A percentile compares a stretch with the other conserved stretches of the same genome.
These are phyloP conservation scores for Bombus cullumanus DNA, from an alignment of 1,140 invertebrate genomes.

Conservation along the genomic window DNA sequence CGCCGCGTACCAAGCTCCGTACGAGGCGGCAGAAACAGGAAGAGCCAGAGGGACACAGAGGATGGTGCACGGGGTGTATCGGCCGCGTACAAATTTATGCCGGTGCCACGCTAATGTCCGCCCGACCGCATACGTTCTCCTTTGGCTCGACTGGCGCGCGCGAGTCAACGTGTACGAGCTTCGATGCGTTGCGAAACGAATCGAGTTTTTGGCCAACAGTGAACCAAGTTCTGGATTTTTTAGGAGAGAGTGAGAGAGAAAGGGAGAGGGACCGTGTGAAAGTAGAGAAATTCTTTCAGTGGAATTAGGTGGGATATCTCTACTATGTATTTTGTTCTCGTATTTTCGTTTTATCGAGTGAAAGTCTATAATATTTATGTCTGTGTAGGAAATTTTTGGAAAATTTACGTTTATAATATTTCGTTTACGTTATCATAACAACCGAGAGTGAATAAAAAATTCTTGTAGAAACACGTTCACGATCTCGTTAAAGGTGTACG, in stretches of 20 bases:
- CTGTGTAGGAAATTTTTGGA: background rate
- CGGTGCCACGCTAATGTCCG: conserved; percentile 73
- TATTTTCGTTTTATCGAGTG: background rate
- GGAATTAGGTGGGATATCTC: background rate
- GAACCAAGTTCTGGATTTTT: background rate
- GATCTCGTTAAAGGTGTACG: background rate
- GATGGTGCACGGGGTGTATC: conserved; percentile 61
- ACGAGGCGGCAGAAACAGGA: conserved; percentile 13
- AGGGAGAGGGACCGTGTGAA: background rate
- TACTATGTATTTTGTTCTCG: background rate
- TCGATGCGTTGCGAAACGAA: background rate
- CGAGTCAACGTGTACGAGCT: background rate
- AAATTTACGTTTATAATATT: background rate
- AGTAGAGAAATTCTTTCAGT: background rate
- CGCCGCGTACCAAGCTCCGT: background rate
- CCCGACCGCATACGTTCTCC: conserved; percentile 66
- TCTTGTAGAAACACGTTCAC: background rate
- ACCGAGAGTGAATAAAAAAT: background rate
- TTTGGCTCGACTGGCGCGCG: background rate
- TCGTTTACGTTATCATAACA: background rate
- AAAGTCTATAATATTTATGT: background rate
- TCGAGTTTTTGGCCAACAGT: background rate
- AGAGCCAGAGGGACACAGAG: conserved; percentile 55
- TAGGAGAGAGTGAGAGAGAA: background rate
- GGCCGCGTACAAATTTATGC: conserved; percentile 77